Conservation (phyloP, 2,888 invertebrate genomes). For the Campoplex nolae region DNA sequence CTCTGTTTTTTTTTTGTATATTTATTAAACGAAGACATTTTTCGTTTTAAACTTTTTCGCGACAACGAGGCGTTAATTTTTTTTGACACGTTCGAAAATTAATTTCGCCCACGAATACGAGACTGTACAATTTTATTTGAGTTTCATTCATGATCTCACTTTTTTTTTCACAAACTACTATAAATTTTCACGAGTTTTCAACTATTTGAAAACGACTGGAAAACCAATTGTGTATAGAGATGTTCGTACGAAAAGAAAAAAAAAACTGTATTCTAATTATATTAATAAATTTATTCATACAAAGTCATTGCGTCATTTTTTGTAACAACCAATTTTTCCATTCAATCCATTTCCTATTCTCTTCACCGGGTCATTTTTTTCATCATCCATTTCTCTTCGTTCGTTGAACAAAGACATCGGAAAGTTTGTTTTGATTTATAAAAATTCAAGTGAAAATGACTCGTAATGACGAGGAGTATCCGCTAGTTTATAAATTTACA, state of each 20-base stretch:
- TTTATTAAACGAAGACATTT: constrained; percentile 4
- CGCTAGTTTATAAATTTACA: neutral
- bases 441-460: neutral
- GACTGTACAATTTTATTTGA: constrained; percentile 14
- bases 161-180: constrained; percentile 18
- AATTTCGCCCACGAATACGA: constrained; percentile 9
- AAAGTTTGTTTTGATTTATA: neutral
- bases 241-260: constrained; percentile 44
- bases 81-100: neutral
- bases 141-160: constrained; percentile 17
- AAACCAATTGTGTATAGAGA: constrained; percentile 33
- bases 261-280: constrained; percentile 27
- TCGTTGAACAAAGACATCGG: neutral
- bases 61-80: neutral
- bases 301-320: constrained; percentile 3
- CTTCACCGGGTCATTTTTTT: neutral
- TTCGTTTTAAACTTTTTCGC: constrained; percentile 4
- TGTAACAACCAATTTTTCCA: neutral
- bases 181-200: constrained; percentile 25
- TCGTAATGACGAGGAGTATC: neutral
- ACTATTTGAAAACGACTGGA: constrained; percentile 7
- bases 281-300: constrained; percentile 53
- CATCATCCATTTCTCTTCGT: neutral
- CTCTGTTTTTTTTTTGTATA: constrained; percentile 9
- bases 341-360: neutral